Evolutionary conservation across 2,888 invertebrate species (phyloP).

Genomic region (Erynnis tages): DNA sequence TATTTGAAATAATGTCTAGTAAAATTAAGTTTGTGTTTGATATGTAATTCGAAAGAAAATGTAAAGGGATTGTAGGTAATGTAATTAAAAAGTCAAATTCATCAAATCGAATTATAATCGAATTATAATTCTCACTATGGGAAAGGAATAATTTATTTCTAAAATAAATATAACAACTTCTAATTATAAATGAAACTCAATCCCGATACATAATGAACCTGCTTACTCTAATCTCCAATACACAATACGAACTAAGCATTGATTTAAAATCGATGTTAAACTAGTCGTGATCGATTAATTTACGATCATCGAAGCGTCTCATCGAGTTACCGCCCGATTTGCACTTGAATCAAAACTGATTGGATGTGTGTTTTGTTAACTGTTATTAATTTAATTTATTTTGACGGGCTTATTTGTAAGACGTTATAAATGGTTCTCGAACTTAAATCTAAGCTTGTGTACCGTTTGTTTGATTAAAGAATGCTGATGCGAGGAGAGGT

Average conservation of each 20-base stretch:
- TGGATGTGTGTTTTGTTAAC: slow-evolving; percentile 38
- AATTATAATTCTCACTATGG: too few relatives aligned
- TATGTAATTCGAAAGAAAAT: too few relatives aligned
- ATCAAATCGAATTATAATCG: too few relatives aligned
- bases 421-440: slow-evolving; percentile 41
- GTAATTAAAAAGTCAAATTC: too few relatives aligned
- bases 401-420: slow-evolving; percentile 30
- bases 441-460: slow-evolving; percentile 31
- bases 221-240: neutral
- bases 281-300: slow-evolving; percentile 29
- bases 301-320: slow-evolving; percentile 29
- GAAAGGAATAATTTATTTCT: too few relatives aligned
- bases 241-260: slow-evolving; percentile 5
- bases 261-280: slow-evolving; percentile 16
- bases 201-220: too few relatives aligned
- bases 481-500: slow-evolving; percentile 18
- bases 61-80: too few relatives aligned
- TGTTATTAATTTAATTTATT: slow-evolving; percentile 43
- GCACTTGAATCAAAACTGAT: slow-evolving; percentile 49
- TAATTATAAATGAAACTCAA: too few relatives aligned
- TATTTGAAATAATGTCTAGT: too few relatives aligned
- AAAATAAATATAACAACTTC: too few relatives aligned
- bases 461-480: slow-evolving; percentile 23
- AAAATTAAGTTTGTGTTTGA: neutral
- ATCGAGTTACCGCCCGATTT: slow-evolving; percentile 33